Conservation (phyloP, 1,140 invertebrate species). For the Caenorhabditis elegans region WBcel235 BX284603.4:6205501-6206000, state of each 20-base stretch:
- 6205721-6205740: slow-evolving; percentile 63
- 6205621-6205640: slow-evolving; percentile 61
- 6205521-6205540: slow-evolving; percentile 37
- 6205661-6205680: slow-evolving; percentile 52
- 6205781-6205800: neutral
- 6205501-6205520: slow-evolving; percentile 64
- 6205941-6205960: slow-evolving; percentile 50
- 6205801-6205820: neutral
- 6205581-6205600: slow-evolving; percentile 58
- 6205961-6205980: slow-evolving; percentile 54
- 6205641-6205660: slow-evolving; percentile 43
- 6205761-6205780: slow-evolving; percentile 55
- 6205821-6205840: slow-evolving; percentile 62
- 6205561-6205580: slow-evolving; percentile 47
- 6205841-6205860: slow-evolving; percentile 57
- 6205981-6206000: slow-evolving; percentile 63
- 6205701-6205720: slow-evolving; percentile 59
- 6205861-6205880: slow-evolving; percentile 60
- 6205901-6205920: slow-evolving; percentile 57
- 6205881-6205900: slow-evolving; percentile 54
- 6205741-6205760: slow-evolving; percentile 59
- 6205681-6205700: slow-evolving; percentile 62
- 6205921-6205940: slow-evolving; percentile 62
- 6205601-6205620: slow-evolving; percentile 51
- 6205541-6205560: neutral